Base-by-base conservation (phyloP, 2,888 invertebrate species). In the Margaritifera margaritifera region DNA sequence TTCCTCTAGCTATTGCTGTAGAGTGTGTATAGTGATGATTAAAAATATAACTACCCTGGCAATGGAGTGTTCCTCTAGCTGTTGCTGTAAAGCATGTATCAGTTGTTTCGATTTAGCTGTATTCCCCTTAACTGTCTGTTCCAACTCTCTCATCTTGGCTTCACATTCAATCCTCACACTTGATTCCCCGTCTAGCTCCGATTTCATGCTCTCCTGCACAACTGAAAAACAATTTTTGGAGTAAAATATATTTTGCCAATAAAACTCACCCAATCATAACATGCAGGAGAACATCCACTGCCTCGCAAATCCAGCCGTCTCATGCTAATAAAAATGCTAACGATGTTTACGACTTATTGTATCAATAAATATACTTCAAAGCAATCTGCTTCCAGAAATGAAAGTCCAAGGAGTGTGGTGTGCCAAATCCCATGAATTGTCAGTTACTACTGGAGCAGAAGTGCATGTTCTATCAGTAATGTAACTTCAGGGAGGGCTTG, bases 21-120 rank as follows among this genome's bases (percentile, higher is more conserved):
- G 31, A n/a, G 31, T 31, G 8, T 31, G 6, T 31, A 31, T 31
- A 31, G 8, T 8, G 8, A 31, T 31, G 31, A 31, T 31, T 31
- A 22, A 19, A 6, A 64, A 42, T 19, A 22, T 50, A 62, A 77
- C 68, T 71, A 90, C 90, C 87, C 88, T 89, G 54, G 84, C 84
- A 53, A 85, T 85, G 4, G 83, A 84, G 62, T 89, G 85, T 68
- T 91, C 90, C 62, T 89, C 88, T 52, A 89, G 74, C 70, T 89
- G 86, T 60, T 84, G 83, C 74, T 89, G 88, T 61, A 90, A 79
- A 15, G 83, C 85, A 62, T 74, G 77, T 67, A 87, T 86, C 69
- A 85, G 84, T 80, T 87, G 88, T 79, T 82, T 88, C 64, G 80
- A 84, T 78, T 84, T 88, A 57, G 85, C 86, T 75, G 86, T 87